Base-by-base conservation (phyloP, 2,113 vertebrate genomes). In the Holacanthus passer region DNA sequence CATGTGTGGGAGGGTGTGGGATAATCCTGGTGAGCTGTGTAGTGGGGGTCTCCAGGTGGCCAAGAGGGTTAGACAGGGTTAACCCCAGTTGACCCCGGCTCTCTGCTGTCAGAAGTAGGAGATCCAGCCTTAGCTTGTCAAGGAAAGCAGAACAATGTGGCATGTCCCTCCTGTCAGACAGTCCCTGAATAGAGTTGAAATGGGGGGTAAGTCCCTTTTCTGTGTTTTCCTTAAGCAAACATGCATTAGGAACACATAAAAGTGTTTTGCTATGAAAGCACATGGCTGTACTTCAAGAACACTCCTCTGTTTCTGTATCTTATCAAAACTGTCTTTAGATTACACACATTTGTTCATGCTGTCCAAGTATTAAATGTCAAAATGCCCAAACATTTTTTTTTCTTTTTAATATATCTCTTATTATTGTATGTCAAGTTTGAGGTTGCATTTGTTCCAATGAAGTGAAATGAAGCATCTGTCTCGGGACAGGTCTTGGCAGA, bases 41-140 rank as follows among this genome's bases (percentile, higher is more conserved):
- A 48, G 68, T 20, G 59, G 75, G 76, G 78, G 84, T 92, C 86
- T 92, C 86, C 91, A 93, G 92, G 91, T 91, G 90, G 91, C 83
- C 82, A 31, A 75, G 16, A 68, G 79, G 92, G 92, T 90, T 84
- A 87, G 84, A 56, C 77, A 48, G 87, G 78, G 87, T 93, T 92
- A 93, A 94, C 93, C 93, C 90, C 76, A 73, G 78, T 84, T 93
- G 90, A 94, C 90, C 90, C 82, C 10, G 62, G 65, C 75, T 86
- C 69, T 83, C 65, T 27, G 66, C 80, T 89, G 91, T 89, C 87
- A 91, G 82, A 73, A 55, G 73, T 31, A 81, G 62, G 35, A 59
- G 77, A 87, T 88, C 79, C 86, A 63, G 73, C 67, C 53, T 68
- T 64, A 74, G 81, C 75, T 72, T 87, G 69, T 87, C 79, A 69